Conservation (phyloP, 2,888 invertebrate genomes). For the Palloptera scutellata region DNA sequence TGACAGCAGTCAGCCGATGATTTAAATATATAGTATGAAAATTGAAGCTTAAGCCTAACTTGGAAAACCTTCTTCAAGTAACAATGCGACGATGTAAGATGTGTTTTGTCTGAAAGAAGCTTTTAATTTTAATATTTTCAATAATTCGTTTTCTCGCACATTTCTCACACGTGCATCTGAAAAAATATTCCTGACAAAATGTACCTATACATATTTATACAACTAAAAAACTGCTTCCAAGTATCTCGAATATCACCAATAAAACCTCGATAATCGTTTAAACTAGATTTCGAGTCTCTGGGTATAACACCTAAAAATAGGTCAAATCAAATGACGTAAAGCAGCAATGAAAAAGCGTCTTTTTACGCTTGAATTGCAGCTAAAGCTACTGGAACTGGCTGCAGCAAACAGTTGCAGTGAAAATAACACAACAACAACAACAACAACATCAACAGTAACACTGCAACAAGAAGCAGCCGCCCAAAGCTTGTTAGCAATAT, state of each 20-base stretch:
- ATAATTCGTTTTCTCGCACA: neutral
- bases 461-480: neutral
- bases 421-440: too few species aligned
- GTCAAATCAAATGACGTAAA: conserved; percentile 15
- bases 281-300: neutral
- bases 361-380: neutral
- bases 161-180: neutral
- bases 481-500: conserved; percentile 12
- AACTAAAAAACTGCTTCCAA: neutral
- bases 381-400: neutral
- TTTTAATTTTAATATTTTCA: too few species aligned
- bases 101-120: too few species aligned
- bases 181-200: too few species aligned
- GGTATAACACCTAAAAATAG: conserved; percentile 4
- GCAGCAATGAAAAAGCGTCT: neutral
- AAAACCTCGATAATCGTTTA: neutral
- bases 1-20: too few species aligned
- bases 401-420: neutral
- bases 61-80: too few species aligned
- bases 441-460: too few species aligned
- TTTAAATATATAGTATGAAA: too few species aligned
- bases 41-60: too few species aligned
- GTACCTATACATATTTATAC: too few species aligned
- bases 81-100: too few species aligned
- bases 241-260: neutral